Base-by-base conservation (phyloP, 2,113 vertebrate genomes). In the Caranx ignobilis region DNA sequence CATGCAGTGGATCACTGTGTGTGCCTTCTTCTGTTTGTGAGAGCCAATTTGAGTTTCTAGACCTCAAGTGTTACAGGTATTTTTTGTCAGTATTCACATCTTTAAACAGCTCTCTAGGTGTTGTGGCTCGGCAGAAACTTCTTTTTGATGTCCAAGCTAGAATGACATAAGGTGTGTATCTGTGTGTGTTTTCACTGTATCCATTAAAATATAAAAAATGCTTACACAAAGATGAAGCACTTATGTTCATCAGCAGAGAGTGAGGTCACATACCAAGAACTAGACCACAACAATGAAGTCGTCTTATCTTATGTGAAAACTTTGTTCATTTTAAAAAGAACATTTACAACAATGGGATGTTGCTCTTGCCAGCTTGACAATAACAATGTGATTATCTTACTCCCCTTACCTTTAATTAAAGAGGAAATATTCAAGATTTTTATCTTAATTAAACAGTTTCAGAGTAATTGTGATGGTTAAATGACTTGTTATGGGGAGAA, bases 211-310 rank as follows among this genome's bases (percentile, higher is more conserved):
- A n/a, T 9, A 5, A 19, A 50, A 4, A 61, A 3, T 39, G 26
- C 47, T 45, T 60, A 35, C 50, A 19, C 2, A 11, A 64, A 55
- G 12, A 63, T 56, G 26, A 77, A 11, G 13, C 41, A 63, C 69
- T 65, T 13, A 63, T 18, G 55, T 72, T 56, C 3, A 69, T 34
- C 70, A 31, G 63, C 61, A 61, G 4, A 21, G 5, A 48, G 2
- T 13, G 66, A 57, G 57, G 48, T 68, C 68, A 82, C 56, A 52
- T 18, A 43, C 26, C 37, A 57, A 32, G 5, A 52, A 37, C 19
- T 31, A 55, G 13, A 66, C n/a, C 26, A 26, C 26, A 1, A 26
- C 26, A 26, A 26, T 26, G 26, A 26, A 26, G 26, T 26, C 26
- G 26, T 26, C 26, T 26, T 26, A 26, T 26, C 26, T 26, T 26